phyloP scores from a whole-genome alignment of 2,888 invertebrate species.

The Plagiodera versicolora region DNA sequence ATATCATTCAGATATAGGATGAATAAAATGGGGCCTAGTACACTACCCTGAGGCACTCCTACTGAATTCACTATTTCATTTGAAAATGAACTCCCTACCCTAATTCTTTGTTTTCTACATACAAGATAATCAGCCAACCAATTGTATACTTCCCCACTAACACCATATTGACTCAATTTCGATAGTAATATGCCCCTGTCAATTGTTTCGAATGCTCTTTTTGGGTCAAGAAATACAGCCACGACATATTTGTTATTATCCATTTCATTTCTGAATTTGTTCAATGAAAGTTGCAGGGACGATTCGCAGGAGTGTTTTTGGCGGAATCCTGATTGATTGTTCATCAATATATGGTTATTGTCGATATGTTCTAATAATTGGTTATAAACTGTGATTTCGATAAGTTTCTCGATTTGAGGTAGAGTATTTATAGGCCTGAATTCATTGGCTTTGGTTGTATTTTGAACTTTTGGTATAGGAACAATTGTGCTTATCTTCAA shows the following conservation, averaged over 20 bases:
- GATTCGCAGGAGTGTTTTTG: not conserved
- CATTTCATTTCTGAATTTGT: conserved; percentile 4
- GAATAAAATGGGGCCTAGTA: not conserved
- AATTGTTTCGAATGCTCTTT: conserved; percentile 2
- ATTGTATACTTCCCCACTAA: too few relatives aligned
- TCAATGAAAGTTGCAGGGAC: not conserved
- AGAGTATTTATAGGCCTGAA: conserved; percentile 2
- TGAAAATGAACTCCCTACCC: not conserved
- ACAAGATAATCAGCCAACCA: too few relatives aligned
- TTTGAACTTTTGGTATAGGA: not conserved
- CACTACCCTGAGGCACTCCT: too few relatives aligned
- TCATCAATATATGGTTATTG: too few relatives aligned
- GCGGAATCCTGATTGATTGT: too few relatives aligned
- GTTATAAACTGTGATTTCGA: not conserved
- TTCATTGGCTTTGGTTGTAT: conserved; percentile 2
- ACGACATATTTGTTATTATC: not conserved
- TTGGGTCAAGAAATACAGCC: not conserved
- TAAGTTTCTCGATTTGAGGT: not conserved
- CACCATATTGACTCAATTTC: not conserved
- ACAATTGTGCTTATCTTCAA: conserved; percentile 1
- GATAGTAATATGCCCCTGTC: not conserved
- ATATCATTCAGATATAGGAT: not conserved
- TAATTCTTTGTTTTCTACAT: not conserved
- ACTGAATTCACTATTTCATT: not conserved
- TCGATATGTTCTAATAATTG: not conserved